Conservation (phyloP, 2,113 vertebrate genomes). For the Actenoides lindsayi region DNA sequence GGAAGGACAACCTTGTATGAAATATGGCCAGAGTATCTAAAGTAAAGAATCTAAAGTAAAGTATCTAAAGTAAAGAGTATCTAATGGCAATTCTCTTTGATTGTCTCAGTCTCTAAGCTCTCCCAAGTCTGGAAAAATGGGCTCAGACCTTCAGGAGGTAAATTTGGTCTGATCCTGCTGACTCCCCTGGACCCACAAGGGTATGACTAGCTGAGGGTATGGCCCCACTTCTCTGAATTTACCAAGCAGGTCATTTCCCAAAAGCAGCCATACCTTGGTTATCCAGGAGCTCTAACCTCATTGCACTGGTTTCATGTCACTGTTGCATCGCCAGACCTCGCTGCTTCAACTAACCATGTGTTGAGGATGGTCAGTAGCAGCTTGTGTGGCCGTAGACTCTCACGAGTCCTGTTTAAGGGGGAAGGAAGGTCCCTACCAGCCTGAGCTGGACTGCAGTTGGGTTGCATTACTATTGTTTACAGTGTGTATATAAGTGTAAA, state of each 20-base stretch:
- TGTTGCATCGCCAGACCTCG: not conserved
- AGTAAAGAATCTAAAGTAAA: not conserved
- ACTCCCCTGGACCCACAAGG: not conserved
- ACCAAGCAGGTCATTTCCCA: not conserved
- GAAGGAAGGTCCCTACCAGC: not conserved
- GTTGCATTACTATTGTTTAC: slow-evolving; percentile 73
- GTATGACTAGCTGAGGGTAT: not conserved
- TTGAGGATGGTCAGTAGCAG: not conserved
- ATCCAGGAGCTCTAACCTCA: not conserved
- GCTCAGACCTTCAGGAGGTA: not conserved
- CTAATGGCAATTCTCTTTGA: not conserved
- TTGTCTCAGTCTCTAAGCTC: not conserved
- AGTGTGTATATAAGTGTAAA: slow-evolving; percentile 75
- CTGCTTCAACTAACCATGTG: not conserved
- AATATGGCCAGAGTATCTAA: not conserved
- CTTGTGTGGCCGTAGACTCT: not conserved
- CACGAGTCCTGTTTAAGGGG: not conserved
- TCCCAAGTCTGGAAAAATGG: not conserved
- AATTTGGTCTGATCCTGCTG: not conserved
- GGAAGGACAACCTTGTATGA: not conserved
- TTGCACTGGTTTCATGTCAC: not conserved
- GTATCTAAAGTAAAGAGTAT: not conserved
- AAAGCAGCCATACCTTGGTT: not conserved
- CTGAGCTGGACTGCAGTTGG: slow-evolving; percentile 40
- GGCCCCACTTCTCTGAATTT: not conserved